Percentiles rank a stretch among this genome's conserved stretches.
Conservation (phyloP, 2,888 invertebrate genomes). For the Camponotus fellah region DNA sequence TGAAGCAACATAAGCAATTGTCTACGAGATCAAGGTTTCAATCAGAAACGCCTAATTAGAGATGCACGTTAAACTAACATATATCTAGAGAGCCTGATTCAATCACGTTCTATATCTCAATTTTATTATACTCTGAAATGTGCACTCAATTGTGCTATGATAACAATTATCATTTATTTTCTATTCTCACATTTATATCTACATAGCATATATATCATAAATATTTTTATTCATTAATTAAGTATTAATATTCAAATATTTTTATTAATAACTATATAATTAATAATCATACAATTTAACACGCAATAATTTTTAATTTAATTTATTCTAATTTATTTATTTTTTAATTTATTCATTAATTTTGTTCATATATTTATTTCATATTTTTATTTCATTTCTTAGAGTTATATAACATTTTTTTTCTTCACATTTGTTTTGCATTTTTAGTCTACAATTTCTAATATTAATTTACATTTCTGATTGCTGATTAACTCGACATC, state of each 20-base stretch:
- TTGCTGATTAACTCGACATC: conserved; percentile 25
- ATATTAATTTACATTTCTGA: conserved; percentile 20
- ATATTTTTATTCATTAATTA: not conserved
- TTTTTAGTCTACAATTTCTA: conserved; percentile 10
- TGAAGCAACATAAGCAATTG: conserved; percentile 51
- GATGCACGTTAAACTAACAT: not conserved
- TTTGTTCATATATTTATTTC: not conserved
- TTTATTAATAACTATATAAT: not conserved
- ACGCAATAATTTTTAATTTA: not conserved
- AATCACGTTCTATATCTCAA: not conserved
- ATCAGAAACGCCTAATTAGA: conserved; percentile 43
- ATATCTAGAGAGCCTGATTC: not conserved
- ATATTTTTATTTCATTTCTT: not conserved
- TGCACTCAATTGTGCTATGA: not conserved
- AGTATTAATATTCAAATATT: not conserved
- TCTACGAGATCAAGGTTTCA: conserved; percentile 67
- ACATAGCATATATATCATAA: not conserved
- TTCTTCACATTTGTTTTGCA: not conserved
- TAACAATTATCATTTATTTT: too few relatives aligned
- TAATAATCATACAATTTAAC: too few relatives aligned
- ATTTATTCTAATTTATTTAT: not conserved
- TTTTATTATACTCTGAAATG: not conserved
- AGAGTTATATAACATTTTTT: not conserved
- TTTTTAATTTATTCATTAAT: not conserved
- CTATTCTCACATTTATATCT: too few relatives aligned